Conservation (phyloP, 2,888 invertebrate species). For the Dolichomitus sp. region DNA sequence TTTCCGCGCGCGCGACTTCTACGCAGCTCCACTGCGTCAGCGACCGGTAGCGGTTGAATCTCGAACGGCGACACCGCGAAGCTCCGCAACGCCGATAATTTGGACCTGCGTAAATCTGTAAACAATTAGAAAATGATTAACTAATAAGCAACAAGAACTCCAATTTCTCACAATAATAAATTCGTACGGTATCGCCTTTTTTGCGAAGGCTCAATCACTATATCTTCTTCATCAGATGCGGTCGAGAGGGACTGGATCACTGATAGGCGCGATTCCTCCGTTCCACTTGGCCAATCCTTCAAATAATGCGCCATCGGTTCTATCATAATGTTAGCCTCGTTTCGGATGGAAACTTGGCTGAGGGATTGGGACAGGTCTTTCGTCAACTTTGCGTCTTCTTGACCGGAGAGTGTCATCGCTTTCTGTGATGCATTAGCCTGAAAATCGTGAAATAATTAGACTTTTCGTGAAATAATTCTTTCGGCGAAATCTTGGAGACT, state of each 20-base stretch:
- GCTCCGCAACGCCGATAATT: background rate
- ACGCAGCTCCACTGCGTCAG: background rate
- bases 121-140: slow-evolving; percentile 1
- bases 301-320: background rate
- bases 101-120: background rate
- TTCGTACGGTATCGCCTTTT: background rate
- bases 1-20: slow-evolving; percentile 7
- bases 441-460: slow-evolving; percentile 3
- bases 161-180: slow-evolving; percentile 4
- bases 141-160: background rate
- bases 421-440: slow-evolving; percentile 3
- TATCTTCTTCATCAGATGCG: background rate
- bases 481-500: background rate
- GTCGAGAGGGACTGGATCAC: background rate
- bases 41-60: slow-evolving; percentile 1
- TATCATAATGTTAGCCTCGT: background rate
- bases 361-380: background rate
- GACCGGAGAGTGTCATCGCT: background rate
- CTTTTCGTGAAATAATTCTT: background rate
- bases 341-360: slow-evolving; percentile 1
- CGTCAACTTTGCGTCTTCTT: slow-evolving; percentile 3
- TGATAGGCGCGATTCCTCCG: background rate
- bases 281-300: slow-evolving; percentile 1
- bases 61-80: slow-evolving; percentile 7
- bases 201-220: background rate